These are phyloP conservation scores for Eciton burchellii DNA, from an alignment of 1,140 invertebrate genomes.

Conservation along the genomic window DNA sequence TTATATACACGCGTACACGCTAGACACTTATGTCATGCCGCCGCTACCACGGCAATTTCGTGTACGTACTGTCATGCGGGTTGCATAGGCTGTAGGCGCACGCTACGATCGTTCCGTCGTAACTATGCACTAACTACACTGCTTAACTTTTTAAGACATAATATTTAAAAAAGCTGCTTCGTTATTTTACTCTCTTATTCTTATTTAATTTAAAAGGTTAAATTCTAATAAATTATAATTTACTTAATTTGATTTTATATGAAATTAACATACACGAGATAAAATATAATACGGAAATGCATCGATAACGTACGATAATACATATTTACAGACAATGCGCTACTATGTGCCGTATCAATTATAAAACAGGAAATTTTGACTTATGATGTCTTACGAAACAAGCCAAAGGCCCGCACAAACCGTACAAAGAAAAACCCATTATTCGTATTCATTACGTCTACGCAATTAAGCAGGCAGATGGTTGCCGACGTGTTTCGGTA, in stretches of 20 bases:
- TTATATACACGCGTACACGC: too few relatives aligned
- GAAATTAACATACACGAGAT: too few relatives aligned
- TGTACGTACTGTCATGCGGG: neutral
- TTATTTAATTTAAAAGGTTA: neutral
- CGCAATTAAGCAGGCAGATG: conserved; percentile 51
- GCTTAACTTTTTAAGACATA: too few relatives aligned
- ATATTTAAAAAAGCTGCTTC: too few relatives aligned
- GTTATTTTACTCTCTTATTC: neutral
- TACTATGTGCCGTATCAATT: too few relatives aligned
- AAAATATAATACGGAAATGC: too few relatives aligned
- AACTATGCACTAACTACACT: too few relatives aligned
- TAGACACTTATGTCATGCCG: neutral
- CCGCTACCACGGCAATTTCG: neutral
- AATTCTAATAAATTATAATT: neutral
- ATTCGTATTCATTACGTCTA: neutral
- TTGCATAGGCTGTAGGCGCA: neutral
- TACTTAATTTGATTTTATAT: neutral
- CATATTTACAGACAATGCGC: too few relatives aligned
- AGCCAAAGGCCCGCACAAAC: neutral
- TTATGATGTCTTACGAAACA: too few relatives aligned
- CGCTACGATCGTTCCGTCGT: too few relatives aligned
- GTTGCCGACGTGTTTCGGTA: conserved; percentile 60
- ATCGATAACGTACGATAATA: too few relatives aligned
- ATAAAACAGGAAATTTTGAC: neutral
- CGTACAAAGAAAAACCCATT: neutral